These are phyloP conservation scores for Drosophila bipectinata DNA, from an alignment of 1,140 invertebrate genomes.

Conservation along the genomic window DNA sequence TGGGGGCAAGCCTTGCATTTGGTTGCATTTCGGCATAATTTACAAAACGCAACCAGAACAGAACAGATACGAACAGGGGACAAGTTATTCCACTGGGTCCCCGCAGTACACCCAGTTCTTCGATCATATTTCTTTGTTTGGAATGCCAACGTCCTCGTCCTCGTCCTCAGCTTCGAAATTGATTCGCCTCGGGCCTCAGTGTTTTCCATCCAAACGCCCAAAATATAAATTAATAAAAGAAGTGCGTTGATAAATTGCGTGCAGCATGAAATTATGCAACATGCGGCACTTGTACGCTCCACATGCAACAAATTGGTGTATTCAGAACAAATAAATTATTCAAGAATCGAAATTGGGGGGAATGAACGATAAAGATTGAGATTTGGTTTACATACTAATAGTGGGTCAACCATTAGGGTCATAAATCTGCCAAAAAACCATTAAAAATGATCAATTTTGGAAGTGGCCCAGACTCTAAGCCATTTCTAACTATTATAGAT, in stretches of 20 bases:
- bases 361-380: background rate
- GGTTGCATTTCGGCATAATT: conserved; percentile 62
- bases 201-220: conserved; percentile 28
- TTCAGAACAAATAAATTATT: conserved; percentile 54
- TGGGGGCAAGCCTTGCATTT: conserved; percentile 30
- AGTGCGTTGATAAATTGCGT: conserved; percentile 49
- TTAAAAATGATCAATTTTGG: conserved; percentile 30
- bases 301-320: conserved; percentile 36
- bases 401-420: conserved; percentile 17
- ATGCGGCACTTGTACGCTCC: conserved; percentile 29
- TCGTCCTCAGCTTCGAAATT: conserved; percentile 26
- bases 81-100: conserved; percentile 30
- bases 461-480: background rate
- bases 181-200: conserved; percentile 32
- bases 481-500: background rate
- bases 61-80: conserved; percentile 12
- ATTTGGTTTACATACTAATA: background rate
- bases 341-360: conserved; percentile 7
- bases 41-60: conserved; percentile 53
- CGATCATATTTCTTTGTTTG: conserved; percentile 60
- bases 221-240: conserved; percentile 56
- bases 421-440: conserved; percentile 45
- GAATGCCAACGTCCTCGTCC: conserved; percentile 58
- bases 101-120: conserved; percentile 21
- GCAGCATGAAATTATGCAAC: conserved; percentile 62